phyloP scores from a whole-genome alignment of 2,888 invertebrate genomes.

The Protophormia terraenovae region DNA sequence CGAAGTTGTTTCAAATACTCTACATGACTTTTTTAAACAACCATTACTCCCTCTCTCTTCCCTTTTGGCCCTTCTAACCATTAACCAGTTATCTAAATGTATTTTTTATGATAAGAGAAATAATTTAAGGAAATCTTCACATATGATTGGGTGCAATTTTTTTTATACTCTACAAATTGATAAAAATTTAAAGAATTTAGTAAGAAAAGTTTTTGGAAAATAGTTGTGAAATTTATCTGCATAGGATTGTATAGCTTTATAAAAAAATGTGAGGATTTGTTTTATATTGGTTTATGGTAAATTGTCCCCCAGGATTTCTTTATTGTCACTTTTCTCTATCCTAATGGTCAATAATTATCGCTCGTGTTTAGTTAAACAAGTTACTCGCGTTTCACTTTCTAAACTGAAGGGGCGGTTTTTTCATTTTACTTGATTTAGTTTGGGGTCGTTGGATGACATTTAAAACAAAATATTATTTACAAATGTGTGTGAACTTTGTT shows the following conservation, averaged over 20 bases:
- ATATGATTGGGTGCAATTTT: slow-evolving; percentile 45
- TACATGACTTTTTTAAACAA: slow-evolving; percentile 47
- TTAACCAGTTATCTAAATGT: slow-evolving; percentile 34
- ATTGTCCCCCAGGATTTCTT: background rate
- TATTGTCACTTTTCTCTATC: background rate
- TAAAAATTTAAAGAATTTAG: background rate
- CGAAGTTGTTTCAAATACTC: slow-evolving; percentile 70
- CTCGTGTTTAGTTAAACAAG: background rate
- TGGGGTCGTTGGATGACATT: slow-evolving; percentile 31
- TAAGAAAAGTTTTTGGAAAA: too few species aligned
- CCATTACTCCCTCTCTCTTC: background rate
- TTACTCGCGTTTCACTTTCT: background rate
- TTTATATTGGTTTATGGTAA: too few species aligned
- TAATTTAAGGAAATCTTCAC: slow-evolving; percentile 55
- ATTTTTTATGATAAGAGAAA: slow-evolving; percentile 41
- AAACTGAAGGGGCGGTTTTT: background rate
- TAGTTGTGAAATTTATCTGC: too few species aligned
- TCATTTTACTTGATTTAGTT: background rate
- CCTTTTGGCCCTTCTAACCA: background rate
- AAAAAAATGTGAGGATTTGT: too few species aligned
- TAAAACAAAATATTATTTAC: slow-evolving; percentile 15
- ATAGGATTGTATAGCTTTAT: too few species aligned
- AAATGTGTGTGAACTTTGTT: slow-evolving; percentile 35
- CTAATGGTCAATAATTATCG: background rate
- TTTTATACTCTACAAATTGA: slow-evolving; percentile 5